phyloP scores from a whole-genome alignment of 2,113 vertebrate genomes.

The Muscicapa adusta region DNA sequence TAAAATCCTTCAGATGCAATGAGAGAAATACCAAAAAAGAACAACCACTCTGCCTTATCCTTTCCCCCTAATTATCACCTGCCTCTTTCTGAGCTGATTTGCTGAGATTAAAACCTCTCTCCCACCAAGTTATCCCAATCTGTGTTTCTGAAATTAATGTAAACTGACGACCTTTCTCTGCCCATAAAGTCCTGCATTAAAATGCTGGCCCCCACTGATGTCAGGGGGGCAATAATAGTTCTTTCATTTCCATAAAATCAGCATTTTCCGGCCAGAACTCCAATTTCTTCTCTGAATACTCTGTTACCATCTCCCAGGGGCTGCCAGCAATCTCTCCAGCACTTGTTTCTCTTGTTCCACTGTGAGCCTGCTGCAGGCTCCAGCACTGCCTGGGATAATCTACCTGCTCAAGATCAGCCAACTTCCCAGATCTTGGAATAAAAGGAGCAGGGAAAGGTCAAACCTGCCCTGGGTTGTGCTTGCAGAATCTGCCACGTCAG shows the following conservation, averaged over 20 bases:
- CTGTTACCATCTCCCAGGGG: not conserved
- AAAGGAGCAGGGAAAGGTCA: slow-evolving; percentile 32
- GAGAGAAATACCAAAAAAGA: not conserved
- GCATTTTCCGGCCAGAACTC: not conserved
- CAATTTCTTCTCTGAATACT: not conserved
- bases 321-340: not conserved
- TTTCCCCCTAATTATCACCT: not conserved
- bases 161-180: not conserved
- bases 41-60: not conserved
- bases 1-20: not conserved
- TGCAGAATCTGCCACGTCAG: not conserved
- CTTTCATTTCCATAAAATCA: slow-evolving; percentile 26
- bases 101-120: not conserved
- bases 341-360: not conserved
- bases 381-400: not conserved
- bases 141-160: not conserved
- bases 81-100: not conserved
- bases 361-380: not conserved
- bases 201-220: not conserved
- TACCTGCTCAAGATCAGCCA: slow-evolving; percentile 30
- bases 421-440: not conserved
- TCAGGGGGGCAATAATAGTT: not conserved
- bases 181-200: not conserved
- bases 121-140: not conserved
- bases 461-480: not conserved